Evolutionary conservation across 1,140 invertebrate genomes (phyloP), one percentile per base, ranked within the genome.

Genomic region (Coelopa frigida): DNA sequence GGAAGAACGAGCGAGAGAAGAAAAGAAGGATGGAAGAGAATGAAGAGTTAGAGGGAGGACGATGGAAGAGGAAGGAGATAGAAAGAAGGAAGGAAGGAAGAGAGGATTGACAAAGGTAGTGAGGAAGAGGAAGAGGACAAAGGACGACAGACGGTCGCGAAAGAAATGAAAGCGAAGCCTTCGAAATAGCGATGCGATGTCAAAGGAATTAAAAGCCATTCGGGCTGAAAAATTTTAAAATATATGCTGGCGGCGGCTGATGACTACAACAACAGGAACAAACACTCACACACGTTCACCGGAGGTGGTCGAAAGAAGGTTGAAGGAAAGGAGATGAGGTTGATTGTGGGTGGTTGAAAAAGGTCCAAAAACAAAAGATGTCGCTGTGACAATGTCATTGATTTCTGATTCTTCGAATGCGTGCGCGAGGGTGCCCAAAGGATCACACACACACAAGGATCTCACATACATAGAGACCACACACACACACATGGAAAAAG

Each of bases 201-300:
- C 48, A 50, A 50, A 50, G 48, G 43, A 45, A 45, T 50, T 50
- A 50, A 50, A 50, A 50, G 41, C 46, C 48, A 46, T 44, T 50
- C 43, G 43, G 32, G 48, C 32, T 41, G 37, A 50, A 50, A 46
- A 50, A 50, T 50, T 41, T 44, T 49, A 49, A 49, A 44, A 49
- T 49, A 49, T 44, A 44, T 37, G 42, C 42, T 24, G 42, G 17
- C 17, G 21, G 5, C 41, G n/a, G n/a, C n/a, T n/a, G n/a, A 32
- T 44, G 8, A 24, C 17, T 23, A 0, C 26, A 29, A n/a, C 27
- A 29, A 29, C 27, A 29, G 8, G 8, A 29, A 29, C n/a, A 29
- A 29, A n/a, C 45, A 32, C 26, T 21, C 36, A 26, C 36, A 39
- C 26, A 27, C 32, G 27, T 24, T 18, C 27, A 22, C n/a, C n/a